These are phyloP conservation scores for Microchrysa polita DNA, from an alignment of 2,888 invertebrate genomes.

Conservation along the genomic window DNA sequence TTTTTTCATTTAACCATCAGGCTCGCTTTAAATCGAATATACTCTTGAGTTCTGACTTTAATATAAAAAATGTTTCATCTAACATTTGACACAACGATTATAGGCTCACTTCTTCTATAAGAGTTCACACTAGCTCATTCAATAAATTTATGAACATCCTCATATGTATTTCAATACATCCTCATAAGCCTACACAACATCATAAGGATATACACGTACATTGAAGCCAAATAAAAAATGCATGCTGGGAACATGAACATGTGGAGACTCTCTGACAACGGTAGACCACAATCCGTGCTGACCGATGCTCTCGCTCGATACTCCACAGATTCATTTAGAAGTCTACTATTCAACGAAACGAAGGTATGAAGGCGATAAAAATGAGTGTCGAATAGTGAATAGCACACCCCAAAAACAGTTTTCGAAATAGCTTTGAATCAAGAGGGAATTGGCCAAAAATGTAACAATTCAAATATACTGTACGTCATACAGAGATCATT, in stretches of 20 bases:
- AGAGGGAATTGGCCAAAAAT: neutral
- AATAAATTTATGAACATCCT: too few species aligned
- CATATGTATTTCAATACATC: too few species aligned
- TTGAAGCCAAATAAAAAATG: constrained; percentile 45
- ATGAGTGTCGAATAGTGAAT: neutral
- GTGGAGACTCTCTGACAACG: constrained; percentile 41
- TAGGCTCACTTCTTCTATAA: too few species aligned
- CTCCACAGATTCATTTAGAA: constrained; percentile 3
- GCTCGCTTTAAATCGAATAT: too few species aligned
- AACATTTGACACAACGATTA: too few species aligned
- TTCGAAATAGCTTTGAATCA: too few species aligned
- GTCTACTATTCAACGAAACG: neutral
- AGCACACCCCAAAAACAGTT: neutral
- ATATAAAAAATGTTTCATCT: too few species aligned
- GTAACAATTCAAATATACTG: constrained; percentile 10
- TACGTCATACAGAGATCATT: neutral
- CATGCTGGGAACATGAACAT: constrained; percentile 47
- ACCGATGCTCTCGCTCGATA: neutral
- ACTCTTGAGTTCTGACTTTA: too few species aligned
- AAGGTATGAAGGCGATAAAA: neutral
- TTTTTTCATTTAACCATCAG: too few species aligned
- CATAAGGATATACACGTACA: neutral
- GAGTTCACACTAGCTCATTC: too few species aligned
- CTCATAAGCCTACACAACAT: too few species aligned
- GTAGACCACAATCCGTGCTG: constrained; percentile 36